phyloP scores from a whole-genome alignment of 2,888 invertebrate species.

The Argyresthia albistria region DNA sequence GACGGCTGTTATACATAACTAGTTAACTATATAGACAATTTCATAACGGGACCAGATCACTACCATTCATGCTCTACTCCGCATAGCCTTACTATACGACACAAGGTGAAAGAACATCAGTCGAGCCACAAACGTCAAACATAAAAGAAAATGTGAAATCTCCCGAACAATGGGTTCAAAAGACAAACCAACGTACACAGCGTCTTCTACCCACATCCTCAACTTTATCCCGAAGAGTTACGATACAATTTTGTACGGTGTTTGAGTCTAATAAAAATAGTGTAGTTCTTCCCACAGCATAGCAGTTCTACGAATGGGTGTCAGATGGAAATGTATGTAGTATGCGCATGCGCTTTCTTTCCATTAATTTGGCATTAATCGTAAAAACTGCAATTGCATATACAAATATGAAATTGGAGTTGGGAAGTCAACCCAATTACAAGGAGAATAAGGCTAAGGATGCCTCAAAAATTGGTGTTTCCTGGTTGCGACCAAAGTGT shows the following conservation, averaged over 20 bases:
- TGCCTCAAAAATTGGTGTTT: no score
- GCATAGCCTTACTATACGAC: neutral
- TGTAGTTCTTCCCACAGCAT: neutral
- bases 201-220: neutral
- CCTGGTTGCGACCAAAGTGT: no score
- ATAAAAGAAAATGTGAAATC: conserved; percentile 34
- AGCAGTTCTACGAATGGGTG: conserved; percentile 1
- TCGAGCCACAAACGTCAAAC: conserved; percentile 1
- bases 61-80: no score
- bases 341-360: neutral
- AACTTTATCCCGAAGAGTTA: neutral
- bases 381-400: neutral
- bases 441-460: no score
- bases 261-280: neutral
- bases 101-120: neutral
- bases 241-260: neutral
- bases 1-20: no score
- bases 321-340: neutral
- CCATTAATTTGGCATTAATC: conserved; percentile 2
- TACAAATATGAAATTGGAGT: no score
- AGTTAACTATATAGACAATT: no score
- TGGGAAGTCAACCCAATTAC: no score
- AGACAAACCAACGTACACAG: neutral
- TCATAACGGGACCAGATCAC: no score
- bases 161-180: conserved; percentile 31